phyloP scores from a whole-genome alignment of 2,113 vertebrate genomes.

The Nothocercus julius region DNA sequence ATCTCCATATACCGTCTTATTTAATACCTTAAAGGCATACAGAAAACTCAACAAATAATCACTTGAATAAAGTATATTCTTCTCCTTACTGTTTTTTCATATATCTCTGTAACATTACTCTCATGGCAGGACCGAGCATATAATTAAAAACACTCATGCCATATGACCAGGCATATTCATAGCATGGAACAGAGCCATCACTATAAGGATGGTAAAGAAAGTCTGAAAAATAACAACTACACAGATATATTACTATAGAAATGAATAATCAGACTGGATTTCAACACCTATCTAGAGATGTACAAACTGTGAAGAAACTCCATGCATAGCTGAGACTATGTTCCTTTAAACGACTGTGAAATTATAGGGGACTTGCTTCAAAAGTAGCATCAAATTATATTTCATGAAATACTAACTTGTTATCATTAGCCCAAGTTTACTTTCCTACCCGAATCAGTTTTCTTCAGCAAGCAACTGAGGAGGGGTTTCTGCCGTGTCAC shows the following conservation, averaged over 20 bases:
- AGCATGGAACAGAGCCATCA: background rate
- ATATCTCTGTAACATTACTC: background rate
- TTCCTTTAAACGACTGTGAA: background rate
- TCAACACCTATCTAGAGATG: background rate
- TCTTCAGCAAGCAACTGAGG: background rate
- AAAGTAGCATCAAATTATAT: background rate
- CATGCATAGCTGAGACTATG: background rate
- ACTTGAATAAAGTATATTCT: rapidly evolving
- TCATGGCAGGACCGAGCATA: background rate
- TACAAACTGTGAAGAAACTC: background rate
- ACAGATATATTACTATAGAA: background rate
- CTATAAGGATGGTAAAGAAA: background rate
- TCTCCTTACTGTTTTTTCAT: background rate
- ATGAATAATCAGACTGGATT: background rate
- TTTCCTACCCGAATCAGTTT: background rate
- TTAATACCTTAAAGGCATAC: background rate
- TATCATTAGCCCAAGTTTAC: background rate
- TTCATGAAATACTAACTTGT: background rate
- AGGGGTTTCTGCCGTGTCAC: background rate
- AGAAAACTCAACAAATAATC: background rate
- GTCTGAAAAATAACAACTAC: background rate
- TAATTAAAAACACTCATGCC: too few species aligned
- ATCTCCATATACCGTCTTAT: background rate
- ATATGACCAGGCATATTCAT: too few species aligned
- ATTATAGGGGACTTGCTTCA: background rate